A percentile compares a stretch with the other conserved stretches of the same genome.
Conservation (phyloP, 2,113 vertebrate genomes). For the Heterotis niloticus region DNA sequence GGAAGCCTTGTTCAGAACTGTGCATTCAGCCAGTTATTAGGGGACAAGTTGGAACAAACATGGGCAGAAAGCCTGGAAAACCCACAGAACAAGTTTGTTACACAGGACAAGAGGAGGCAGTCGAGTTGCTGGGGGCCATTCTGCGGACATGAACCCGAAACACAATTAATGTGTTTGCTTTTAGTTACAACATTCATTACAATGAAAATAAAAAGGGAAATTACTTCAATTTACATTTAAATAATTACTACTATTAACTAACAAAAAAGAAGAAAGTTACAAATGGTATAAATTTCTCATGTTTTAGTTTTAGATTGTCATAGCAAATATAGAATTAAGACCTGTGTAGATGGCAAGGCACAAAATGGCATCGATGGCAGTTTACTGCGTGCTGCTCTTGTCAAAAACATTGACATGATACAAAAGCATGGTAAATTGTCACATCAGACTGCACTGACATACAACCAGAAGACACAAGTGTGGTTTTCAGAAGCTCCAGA, state of each 20-base stretch:
- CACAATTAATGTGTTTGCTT: background rate
- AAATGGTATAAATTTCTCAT: background rate
- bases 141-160: background rate
- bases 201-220: background rate
- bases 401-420: background rate
- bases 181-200: background rate
- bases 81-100: conserved; percentile 1
- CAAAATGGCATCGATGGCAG: conserved; percentile 37
- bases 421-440: background rate
- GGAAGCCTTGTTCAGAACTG: conserved; percentile 15
- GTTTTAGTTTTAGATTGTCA: conserved; percentile 50
- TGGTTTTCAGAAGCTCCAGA: background rate
- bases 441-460: background rate
- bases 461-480: background rate
- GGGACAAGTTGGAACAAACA: conserved; percentile 5
- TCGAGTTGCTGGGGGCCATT: background rate
- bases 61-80: background rate
- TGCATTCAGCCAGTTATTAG: background rate
- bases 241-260: background rate
- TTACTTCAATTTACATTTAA: background rate
- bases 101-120: background rate
- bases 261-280: background rate
- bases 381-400: background rate
- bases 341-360: conserved; percentile 61
- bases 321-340: conserved; percentile 37